A percentile compares a stretch with the other conserved stretches of the same genome.
Evolutionary conservation across 2,888 invertebrate species (phyloP).

Genomic region (Pheosia tremula): DNA sequence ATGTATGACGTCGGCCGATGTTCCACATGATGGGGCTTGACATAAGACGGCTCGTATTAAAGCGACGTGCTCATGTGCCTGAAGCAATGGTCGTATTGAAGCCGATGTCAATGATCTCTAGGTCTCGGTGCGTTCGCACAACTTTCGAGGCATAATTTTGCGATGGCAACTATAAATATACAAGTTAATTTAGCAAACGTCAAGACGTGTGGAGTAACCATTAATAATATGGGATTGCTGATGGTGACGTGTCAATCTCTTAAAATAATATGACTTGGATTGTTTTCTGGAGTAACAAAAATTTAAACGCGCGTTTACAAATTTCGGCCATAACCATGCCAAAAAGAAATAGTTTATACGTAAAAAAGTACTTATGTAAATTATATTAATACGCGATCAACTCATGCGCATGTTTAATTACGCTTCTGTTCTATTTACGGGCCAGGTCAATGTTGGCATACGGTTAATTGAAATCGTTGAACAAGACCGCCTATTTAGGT

Average conservation of each 20-base stretch:
- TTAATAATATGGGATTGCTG: too few species aligned
- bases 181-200: neutral
- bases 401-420: slow-evolving; percentile 37
- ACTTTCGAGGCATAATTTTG: neutral
- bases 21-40: slow-evolving; percentile 47
- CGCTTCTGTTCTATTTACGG: slow-evolving; percentile 54
- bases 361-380: neutral
- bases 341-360: neutral
- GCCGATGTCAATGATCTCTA: slow-evolving; percentile 50
- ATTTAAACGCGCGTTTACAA: too few species aligned
- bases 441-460: slow-evolving; percentile 67
- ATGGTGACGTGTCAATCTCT: too few species aligned
- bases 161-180: neutral
- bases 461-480: slow-evolving; percentile 62
- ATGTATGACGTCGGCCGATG: slow-evolving; percentile 48
- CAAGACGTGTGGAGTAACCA: neutral
- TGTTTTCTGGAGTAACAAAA: too few species aligned
- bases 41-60: slow-evolving; percentile 41
- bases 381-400: slow-evolving; percentile 21
- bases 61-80: slow-evolving; percentile 27
- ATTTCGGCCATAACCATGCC: too few species aligned
- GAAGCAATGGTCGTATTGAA: slow-evolving; percentile 38
- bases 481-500: slow-evolving; percentile 41
- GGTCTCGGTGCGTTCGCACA: slow-evolving; percentile 18
- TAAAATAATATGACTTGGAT: too few species aligned